These are phyloP conservation scores for Rissa tridactyla DNA, from an alignment of 2,113 vertebrate species.

Conservation along the genomic window DNA sequence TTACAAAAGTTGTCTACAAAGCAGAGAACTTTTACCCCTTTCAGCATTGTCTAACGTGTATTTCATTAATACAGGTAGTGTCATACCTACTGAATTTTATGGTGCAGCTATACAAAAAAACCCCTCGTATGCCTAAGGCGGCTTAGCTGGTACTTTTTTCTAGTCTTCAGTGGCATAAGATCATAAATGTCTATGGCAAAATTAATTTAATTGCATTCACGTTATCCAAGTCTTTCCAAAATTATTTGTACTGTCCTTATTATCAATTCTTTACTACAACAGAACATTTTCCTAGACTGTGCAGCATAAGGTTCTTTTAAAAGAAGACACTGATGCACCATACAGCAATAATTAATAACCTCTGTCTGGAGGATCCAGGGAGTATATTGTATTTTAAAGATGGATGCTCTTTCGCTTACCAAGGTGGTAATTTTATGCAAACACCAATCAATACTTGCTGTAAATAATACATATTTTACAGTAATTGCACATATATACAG, in stretches of 20 bases:
- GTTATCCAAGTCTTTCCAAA: neutral
- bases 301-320: constrained; percentile 17
- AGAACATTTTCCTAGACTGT: neutral
- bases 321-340: neutral
- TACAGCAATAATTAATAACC: constrained; percentile 54
- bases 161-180: neutral
- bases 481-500: neutral
- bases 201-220: constrained; percentile 35
- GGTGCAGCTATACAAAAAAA: neutral
- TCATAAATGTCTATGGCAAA: neutral
- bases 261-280: constrained; percentile 24
- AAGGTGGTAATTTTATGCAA: constrained; percentile 13
- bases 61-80: neutral
- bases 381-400: constrained; percentile 5
- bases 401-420: neutral
- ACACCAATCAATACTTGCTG: neutral
- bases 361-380: neutral
- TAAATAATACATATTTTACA: neutral
- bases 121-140: neutral
- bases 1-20: neutral
- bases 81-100: neutral
- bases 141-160: neutral
- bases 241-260: constrained; percentile 5
- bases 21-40: neutral
- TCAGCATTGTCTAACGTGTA: neutral